Evolutionary conservation across 2,888 invertebrate genomes (phyloP), one percentile per base, ranked within the genome.

Genomic region (Orthosia gracilis): DNA sequence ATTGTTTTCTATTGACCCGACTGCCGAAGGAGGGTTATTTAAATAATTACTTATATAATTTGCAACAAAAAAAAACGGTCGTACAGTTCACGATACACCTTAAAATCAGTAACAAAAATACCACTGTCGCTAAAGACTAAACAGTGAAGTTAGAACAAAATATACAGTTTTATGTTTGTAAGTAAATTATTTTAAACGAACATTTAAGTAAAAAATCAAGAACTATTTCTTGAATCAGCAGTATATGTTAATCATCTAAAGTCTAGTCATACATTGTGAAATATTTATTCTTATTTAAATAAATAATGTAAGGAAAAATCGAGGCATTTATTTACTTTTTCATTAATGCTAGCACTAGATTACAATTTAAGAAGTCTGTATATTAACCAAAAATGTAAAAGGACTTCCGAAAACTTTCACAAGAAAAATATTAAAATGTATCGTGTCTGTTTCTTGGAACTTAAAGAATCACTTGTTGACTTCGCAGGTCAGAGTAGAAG

Each of bases 281-380:
- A 72, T 67, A 78, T 72, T 72, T 81, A 73, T 79, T 72, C 18
- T n/a, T 68, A 55, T 66, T 45, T 31, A 23, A 31, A 61, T 54
- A 31, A 49, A 50, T 12, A 15, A 18, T 73, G 5, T 62, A 65
- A 64, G 67, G 18, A 67, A 65, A 70, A 0, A 75, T 68, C 17
- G 52, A 69, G 49, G 83, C 85, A 85, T 83, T 83, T 83, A 81
- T 85, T 84, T 75, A 63, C 64, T 49, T 50, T 54, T 64, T 59
- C 52, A 54, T 82, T 18, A 40, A 50, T 18, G 40, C 15, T 77
- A 64, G 49, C 23, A 11, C 4, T 73, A 81, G 50, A 45, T 67
- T 71, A 63, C 3, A 57, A 61, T 31, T 13, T 58, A 47, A 49
- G 17, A 45, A 61, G 26, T 61, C 18, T 21, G 57, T 65, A 64